Percentiles rank a stretch among this genome's conserved stretches.
phyloP scores from a whole-genome alignment of 2,888 invertebrate species.

The Nineta flava region DNA sequence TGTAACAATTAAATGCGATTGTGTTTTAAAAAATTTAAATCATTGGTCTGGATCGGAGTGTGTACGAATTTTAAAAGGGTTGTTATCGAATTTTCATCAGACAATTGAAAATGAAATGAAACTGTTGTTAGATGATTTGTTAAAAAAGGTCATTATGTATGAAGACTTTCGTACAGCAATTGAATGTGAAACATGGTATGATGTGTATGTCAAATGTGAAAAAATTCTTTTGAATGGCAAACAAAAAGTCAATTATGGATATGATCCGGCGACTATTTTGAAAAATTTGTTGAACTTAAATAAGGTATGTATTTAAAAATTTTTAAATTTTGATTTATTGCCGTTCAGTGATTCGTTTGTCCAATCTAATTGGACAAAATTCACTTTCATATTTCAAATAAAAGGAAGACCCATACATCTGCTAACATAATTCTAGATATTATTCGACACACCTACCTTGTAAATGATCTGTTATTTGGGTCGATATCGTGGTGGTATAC shows the following conservation, averaged over 20 bases:
- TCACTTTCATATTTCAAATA: no score
- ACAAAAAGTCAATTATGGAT: conserved; percentile 28
- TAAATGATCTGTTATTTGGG: no score
- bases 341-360: no score
- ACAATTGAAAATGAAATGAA: conserved; percentile 22
- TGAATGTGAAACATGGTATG: conserved; percentile 40
- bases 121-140: conserved; percentile 33
- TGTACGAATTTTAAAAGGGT: conserved; percentile 31
- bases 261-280: conserved; percentile 31
- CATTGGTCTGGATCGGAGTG: conserved; percentile 41
- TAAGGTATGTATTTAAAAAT: conserved; percentile 23
- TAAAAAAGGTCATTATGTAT: conserved; percentile 45
- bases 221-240: conserved; percentile 23
- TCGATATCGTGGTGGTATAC: no score
- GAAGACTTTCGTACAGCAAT: conserved; percentile 35
- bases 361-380: no score
- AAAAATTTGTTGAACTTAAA: conserved; percentile 37
- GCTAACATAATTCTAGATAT: no score
- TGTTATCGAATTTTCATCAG: conserved; percentile 31
- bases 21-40: conserved; percentile 35
- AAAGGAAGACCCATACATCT: no score
- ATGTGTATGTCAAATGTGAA: conserved; percentile 36
- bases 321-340: no score
- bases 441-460: no score
- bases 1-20: conserved; percentile 31